A percentile compares a stretch with the other conserved stretches of the same genome.
phyloP scores from a whole-genome alignment of 2,113 vertebrate species.

The Saimiri boliviensis region DNA sequence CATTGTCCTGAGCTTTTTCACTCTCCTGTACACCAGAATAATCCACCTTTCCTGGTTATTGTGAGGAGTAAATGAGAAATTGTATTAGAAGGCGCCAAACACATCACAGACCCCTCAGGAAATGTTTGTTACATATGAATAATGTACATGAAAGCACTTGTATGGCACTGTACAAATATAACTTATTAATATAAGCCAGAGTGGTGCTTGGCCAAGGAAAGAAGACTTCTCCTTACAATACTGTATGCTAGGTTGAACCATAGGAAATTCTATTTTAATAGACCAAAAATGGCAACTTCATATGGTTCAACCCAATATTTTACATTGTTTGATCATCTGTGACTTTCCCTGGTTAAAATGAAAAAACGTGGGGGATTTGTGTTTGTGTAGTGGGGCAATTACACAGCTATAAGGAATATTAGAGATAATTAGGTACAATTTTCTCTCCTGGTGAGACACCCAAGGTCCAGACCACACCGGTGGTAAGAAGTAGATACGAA shows the following conservation, averaged over 20 bases:
- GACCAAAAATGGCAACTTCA: background rate
- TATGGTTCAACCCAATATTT: background rate
- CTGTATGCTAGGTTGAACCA: background rate
- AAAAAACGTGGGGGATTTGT: background rate
- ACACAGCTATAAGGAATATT: background rate
- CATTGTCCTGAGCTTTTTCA: background rate
- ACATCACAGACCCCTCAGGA: conserved; percentile 39
- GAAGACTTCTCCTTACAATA: background rate
- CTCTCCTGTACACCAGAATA: background rate
- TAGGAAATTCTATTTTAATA: conserved; percentile 1
- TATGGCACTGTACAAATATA: conserved; percentile 36
- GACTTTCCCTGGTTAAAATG: conserved; percentile 44
- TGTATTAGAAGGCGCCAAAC: background rate
- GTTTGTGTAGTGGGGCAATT: background rate
- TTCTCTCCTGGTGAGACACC: background rate
- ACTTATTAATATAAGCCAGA: conserved; percentile 59
- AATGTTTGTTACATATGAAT: conserved; percentile 58
- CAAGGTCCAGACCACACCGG: background rate
- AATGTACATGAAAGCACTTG: conserved; percentile 46
- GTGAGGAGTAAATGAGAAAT: conserved; percentile 37
- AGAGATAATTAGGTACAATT: background rate
- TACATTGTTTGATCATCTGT: conserved; percentile 26
- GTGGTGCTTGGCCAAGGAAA: background rate
- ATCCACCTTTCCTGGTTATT: background rate
- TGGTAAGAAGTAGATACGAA: background rate